Evolutionary conservation across 2,797 vertebrate species (phyloP).

Genomic region (Mionectes olivaceus): DNA sequence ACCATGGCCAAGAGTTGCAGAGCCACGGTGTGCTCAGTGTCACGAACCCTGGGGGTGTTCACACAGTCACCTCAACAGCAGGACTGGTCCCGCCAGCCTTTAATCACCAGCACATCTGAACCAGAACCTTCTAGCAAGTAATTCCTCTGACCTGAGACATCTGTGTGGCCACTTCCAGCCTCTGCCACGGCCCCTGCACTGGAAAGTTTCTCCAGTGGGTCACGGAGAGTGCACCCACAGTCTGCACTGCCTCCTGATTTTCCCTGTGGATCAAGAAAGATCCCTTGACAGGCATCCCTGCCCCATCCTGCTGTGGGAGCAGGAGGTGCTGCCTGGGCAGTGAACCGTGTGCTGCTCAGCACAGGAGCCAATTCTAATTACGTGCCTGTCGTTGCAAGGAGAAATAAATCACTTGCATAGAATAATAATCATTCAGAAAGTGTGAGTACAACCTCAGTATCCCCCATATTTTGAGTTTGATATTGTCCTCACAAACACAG

Average conservation of each 20-base stretch:
- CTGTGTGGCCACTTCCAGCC: background rate
- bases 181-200: background rate
- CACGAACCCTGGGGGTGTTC: background rate
- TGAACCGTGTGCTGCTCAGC: background rate
- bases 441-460: background rate
- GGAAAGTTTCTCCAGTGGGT: background rate
- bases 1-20: background rate
- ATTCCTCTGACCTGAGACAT: background rate
- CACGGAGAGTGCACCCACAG: background rate
- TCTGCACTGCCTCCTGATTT: background rate
- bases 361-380: background rate
- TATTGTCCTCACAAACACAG: background rate
- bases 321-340: background rate
- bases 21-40: background rate
- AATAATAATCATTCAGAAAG: background rate
- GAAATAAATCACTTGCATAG: background rate
- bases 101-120: background rate
- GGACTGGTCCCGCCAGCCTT: background rate
- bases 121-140: background rate
- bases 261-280: background rate
- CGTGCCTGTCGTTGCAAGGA: background rate
- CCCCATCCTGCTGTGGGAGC: background rate
- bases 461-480: background rate
- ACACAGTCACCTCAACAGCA: background rate
- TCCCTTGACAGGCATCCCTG: background rate